phyloP scores from a whole-genome alignment of 2,888 invertebrate species.

The Brassicogethes aeneus region DNA sequence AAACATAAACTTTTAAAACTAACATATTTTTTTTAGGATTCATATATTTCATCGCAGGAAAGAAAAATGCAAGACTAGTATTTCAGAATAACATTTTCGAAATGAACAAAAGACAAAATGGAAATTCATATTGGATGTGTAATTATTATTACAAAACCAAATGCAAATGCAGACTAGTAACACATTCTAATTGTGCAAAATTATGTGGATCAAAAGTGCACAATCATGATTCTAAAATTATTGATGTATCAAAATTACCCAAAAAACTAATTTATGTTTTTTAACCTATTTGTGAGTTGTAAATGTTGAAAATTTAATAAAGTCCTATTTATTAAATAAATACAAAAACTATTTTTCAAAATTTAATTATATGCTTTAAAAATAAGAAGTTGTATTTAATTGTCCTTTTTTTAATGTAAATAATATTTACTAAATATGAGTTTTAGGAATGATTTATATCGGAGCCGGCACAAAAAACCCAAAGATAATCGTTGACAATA shows the following conservation, averaged over 20 bases:
- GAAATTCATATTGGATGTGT: constrained; percentile 16
- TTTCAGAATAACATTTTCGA: constrained; percentile 14
- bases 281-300: too few relatives aligned
- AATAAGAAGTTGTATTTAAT: too few relatives aligned
- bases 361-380: too few relatives aligned
- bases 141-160: constrained; percentile 5
- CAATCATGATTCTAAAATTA: constrained; percentile 7
- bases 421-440: constrained; percentile 1
- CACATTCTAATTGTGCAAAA: constrained; percentile 9
- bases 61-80: constrained; percentile 13
- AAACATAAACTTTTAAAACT: too few relatives aligned
- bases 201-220: constrained; percentile 6
- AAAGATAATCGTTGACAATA: constrained; percentile 21
- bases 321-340: too few relatives aligned
- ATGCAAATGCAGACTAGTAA: constrained; percentile 19
- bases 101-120: constrained; percentile 13
- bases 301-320: too few relatives aligned
- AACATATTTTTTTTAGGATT: not conserved
- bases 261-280: too few relatives aligned
- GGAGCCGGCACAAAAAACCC: constrained; percentile 22
- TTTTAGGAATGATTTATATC: constrained; percentile 22
- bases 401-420: too few relatives aligned
- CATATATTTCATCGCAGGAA: not conserved
- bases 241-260: too few relatives aligned
- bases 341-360: too few relatives aligned